Percentiles rank a stretch among this genome's conserved stretches.
These are phyloP conservation scores for Oscheius sp. DNA, from an alignment of 2,888 invertebrate genomes.

Conservation along the genomic window DNA sequence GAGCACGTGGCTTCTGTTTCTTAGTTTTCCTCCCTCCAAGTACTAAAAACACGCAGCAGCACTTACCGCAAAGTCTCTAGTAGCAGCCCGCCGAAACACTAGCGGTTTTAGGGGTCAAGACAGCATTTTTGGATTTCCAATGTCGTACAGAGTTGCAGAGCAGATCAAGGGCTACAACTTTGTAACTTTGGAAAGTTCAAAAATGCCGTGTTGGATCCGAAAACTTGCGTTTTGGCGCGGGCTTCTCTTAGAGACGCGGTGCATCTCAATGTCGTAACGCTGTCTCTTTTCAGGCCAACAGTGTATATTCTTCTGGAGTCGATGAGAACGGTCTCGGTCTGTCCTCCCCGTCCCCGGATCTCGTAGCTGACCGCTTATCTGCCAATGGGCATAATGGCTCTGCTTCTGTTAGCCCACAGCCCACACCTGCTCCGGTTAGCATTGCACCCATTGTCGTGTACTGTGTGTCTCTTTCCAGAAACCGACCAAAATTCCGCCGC, in stretches of 20 bases:
- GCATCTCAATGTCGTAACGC: background rate
- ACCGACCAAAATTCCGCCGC: slow-evolving; percentile 70
- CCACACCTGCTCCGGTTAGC: slow-evolving; percentile 19
- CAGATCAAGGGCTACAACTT: too few species aligned
- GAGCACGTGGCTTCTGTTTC: slow-evolving; percentile 1
- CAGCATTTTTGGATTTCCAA: too few species aligned
- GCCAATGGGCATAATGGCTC: background rate
- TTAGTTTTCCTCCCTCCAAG: background rate
- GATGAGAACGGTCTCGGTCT: slow-evolving; percentile 32
- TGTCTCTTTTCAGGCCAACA: slow-evolving; percentile 28
- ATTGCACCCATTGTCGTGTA: background rate
- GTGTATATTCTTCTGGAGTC: slow-evolving; percentile 30
- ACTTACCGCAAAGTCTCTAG: too few species aligned
- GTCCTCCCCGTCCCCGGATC: slow-evolving; percentile 38
- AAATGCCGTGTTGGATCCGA: too few species aligned
- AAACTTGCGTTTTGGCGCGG: too few species aligned
- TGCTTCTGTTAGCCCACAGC: slow-evolving; percentile 3
- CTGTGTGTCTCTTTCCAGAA: slow-evolving; percentile 77
- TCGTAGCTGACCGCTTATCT: slow-evolving; percentile 2
- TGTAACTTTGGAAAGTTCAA: too few species aligned
- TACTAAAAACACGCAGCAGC: background rate
- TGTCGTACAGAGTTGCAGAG: too few species aligned
- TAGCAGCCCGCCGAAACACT: too few species aligned
- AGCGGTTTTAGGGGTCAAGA: too few species aligned
- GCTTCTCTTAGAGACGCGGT: background rate